Base-by-base conservation (phyloP, 1,140 invertebrate genomes). In the Tetramorium parvispinum region DNA sequence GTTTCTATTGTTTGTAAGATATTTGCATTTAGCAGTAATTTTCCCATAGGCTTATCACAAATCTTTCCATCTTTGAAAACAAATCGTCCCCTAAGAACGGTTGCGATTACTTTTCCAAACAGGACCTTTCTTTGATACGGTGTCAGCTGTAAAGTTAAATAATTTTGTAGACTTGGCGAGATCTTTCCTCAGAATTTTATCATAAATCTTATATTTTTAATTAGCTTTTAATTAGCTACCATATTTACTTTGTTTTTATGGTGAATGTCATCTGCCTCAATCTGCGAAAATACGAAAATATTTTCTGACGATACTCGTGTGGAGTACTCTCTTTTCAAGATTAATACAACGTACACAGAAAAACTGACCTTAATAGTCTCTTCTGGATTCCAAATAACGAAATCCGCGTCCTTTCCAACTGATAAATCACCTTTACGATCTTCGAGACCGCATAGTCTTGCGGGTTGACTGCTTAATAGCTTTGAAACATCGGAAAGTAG, bases 371-470 rank as follows among this genome's bases (percentile, higher is more conserved):
- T 93, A 88, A 96, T 96, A n/a, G 93, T 93, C 65, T 95, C 95
- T 5, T 97, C 95, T 1, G 97, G 97, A 92, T 97, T 95, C 95
- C 97, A 97, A 43, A 97, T 96, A 51, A 97, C 96, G 77, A 98
- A 96, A 93, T 98, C 97, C 0, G 97, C 97, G 91, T 97, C 97
- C 87, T 96, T 95, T n/a, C 97, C 97, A 21, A 94, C 92, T 59
- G 94, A 93, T 8, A 97, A 94, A 57, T 95, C 93, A 0, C 97
- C 97, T 93, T 97, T 97, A 4, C 94, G 91, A 11, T 95, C 79
- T 32, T 96, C 93, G 10, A 97, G 93, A 11, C 96, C 96, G 77
- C 96, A 70, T 57, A 88, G 51, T 18, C 10, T 82, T 40, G 79
- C 68, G 8, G 51, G 37, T 6, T 73, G 66, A 11, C 6, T 46